Base-by-base conservation (phyloP, 2,888 invertebrate species). In the Drosophila incognita region DNA sequence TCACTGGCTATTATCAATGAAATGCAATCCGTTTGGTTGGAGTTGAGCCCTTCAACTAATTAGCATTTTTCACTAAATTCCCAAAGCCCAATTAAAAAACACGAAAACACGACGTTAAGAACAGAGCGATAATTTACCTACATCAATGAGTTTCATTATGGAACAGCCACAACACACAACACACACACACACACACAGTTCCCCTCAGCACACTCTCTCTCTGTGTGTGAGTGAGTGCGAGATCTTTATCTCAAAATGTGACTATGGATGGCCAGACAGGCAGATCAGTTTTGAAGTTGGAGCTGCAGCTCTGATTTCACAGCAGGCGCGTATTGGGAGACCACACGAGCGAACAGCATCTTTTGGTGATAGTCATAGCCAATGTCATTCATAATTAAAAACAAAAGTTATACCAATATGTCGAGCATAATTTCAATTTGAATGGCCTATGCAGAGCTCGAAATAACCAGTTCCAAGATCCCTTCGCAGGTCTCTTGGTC, bases 61-160 rank as follows among this genome's bases (percentile, higher is more conserved):
- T 91, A 91, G 92, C 92, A 92, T 91, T 92, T 86, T 92, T 92
- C 85, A 88, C 88, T 87, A 89, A 92, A 92, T 92, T 91, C 91
- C 88, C 87, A 87, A 90, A 89, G 86, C 81, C 92, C 90, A 92
- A 92, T 92, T 91, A 91, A 91, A 91, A 90, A 90, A 92, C 89
- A 91, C 87, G 87, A 88, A 87, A 87, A 88, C 87, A 90, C 91
- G 90, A 88, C 87, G 86, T 85, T 90, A 90, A 90, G 90, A 90
- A 88, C 80, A 83, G 89, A 89, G 81, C 91, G 91, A 92, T 92
- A 92, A 92, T 92, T 92, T 92, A 92, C 92, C 92, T 91, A 92
- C 92, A 91, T 92, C 92, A 92, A 90, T 88, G 92, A 91, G 85
- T 88, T 90, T 83, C 91, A 90, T 89, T 90, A 81, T 83, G 83